phyloP scores from a whole-genome alignment of 2,113 vertebrate genomes.

The Tylochromis polylepis region DNA sequence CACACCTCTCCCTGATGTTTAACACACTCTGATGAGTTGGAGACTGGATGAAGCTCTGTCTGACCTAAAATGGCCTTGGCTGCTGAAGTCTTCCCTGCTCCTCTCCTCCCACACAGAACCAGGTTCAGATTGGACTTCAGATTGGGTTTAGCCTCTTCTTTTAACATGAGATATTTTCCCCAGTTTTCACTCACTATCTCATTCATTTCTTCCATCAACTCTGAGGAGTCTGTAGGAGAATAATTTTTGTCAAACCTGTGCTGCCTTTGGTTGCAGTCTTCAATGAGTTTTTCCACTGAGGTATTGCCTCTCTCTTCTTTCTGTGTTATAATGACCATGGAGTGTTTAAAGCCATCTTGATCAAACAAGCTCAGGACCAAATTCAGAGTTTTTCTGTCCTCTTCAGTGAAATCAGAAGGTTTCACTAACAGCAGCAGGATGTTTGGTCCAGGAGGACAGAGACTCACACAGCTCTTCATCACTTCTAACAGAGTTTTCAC shows the following conservation, averaged over 20 bases:
- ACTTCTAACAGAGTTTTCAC: background rate
- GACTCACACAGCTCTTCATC: background rate
- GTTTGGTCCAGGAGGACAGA: background rate
- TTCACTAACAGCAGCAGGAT: background rate
- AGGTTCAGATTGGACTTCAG: background rate
- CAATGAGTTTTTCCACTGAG: background rate
- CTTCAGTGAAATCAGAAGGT: fast-evolving
- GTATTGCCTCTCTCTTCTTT: fast-evolving
- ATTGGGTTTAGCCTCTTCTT: background rate
- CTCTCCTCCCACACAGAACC: fast-evolving
- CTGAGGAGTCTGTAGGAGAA: background rate
- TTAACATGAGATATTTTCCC: background rate
- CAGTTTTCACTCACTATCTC: background rate
- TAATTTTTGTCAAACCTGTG: background rate
- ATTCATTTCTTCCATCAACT: background rate
- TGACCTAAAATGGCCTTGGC: too few relatives aligned
- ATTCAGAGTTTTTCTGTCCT: background rate
- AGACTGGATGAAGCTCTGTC: too few relatives aligned
- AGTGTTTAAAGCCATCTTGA: background rate
- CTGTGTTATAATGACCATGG: background rate
- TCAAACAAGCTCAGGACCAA: background rate
- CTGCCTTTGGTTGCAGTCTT: background rate
- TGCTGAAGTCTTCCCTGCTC: fast-evolving
- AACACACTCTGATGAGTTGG: too few relatives aligned
- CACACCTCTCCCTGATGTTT: too few relatives aligned